phyloP scores from a whole-genome alignment of 2,797 vertebrate genomes.

The Falco rusticolus region DNA sequence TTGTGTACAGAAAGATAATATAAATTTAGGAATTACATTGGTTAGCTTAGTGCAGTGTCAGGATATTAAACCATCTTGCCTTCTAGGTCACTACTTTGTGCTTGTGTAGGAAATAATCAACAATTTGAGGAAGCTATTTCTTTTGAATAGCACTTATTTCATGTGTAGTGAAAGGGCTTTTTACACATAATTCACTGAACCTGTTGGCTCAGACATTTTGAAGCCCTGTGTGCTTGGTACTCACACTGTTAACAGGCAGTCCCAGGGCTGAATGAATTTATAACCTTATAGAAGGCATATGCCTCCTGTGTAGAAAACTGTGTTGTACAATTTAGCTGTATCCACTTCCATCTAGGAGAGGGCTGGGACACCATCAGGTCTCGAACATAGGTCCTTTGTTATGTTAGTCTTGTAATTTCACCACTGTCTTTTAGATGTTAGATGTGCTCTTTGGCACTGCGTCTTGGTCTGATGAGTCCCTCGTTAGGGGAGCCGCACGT shows the following conservation, averaged over 20 bases:
- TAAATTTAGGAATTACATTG: background rate
- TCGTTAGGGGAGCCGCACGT: background rate
- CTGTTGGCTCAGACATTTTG: background rate
- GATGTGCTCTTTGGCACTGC: background rate
- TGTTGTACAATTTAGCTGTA: background rate
- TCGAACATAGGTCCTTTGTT: background rate
- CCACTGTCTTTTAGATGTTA: background rate
- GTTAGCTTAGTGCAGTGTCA: background rate
- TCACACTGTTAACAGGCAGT: background rate
- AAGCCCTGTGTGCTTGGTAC: background rate
- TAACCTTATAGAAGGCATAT: background rate
- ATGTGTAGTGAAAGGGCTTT: background rate
- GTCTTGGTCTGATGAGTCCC: background rate
- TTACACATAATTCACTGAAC: background rate
- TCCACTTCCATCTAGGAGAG: background rate
- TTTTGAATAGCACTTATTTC: background rate
- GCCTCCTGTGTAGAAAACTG: background rate
- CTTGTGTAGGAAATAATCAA: background rate
- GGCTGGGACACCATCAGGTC: background rate
- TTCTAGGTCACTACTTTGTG: background rate
- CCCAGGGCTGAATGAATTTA: background rate
- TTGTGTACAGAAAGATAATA: background rate
- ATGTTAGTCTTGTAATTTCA: background rate
- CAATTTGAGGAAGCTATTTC: background rate
- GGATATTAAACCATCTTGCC: background rate